phyloP scores from a whole-genome alignment of 2,797 vertebrate genomes.

The Chiroxiphia lanceolata region DNA sequence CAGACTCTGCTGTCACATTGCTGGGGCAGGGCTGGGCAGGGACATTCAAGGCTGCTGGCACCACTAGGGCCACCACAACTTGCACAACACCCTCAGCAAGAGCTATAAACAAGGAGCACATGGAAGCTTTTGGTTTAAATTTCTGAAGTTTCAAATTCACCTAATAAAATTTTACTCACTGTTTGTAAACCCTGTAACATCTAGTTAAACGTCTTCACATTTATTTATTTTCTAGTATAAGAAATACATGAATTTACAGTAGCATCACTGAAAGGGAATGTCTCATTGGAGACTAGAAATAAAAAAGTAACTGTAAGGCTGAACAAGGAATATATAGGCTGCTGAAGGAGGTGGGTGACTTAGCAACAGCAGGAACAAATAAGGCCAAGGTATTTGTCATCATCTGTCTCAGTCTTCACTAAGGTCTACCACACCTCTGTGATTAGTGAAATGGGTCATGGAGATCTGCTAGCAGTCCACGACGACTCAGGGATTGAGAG shows the following conservation, averaged over 20 bases:
- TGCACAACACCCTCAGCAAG: not conserved
- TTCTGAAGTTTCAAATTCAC: not conserved
- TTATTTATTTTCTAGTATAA: not conserved
- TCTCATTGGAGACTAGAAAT: not conserved
- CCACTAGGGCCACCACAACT: not conserved
- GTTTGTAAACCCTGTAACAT: not conserved
- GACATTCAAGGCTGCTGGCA: not conserved
- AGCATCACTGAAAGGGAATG: not conserved
- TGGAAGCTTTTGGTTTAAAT: not conserved
- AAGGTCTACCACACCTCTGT: not conserved
- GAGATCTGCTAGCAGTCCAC: not conserved
- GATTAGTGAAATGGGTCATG: not conserved
- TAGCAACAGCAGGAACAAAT: not conserved
- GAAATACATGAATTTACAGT: not conserved
- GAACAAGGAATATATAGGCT: not conserved
- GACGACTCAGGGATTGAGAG: not conserved
- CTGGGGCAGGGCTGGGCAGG: not conserved
- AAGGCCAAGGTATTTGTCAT: not conserved
- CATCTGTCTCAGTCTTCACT: not conserved
- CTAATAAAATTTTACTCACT: not conserved
- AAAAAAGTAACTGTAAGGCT: not conserved
- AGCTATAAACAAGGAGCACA: not conserved
- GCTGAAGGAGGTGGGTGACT: not conserved
- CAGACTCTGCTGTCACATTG: rapidly evolving
- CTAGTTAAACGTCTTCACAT: not conserved